phyloP scores from a whole-genome alignment of 1,140 invertebrate genomes.

The Caenorhabditis elegans region DNA sequence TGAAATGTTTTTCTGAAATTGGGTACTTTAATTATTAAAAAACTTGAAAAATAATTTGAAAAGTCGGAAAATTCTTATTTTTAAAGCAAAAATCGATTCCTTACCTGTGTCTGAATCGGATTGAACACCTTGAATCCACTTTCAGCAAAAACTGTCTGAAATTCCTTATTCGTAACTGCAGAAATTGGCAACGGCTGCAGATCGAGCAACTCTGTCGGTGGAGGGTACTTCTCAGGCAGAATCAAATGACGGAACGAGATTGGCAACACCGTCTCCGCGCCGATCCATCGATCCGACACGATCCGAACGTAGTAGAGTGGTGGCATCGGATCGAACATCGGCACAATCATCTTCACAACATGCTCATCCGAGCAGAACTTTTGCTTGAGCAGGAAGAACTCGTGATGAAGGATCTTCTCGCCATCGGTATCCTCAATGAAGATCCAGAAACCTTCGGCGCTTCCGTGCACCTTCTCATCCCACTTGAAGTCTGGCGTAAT shows the following conservation, averaged over 20 bases:
- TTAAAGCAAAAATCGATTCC: slow-evolving; percentile 58
- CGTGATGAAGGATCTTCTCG: slow-evolving; percentile 88
- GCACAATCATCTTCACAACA: slow-evolving; percentile 94
- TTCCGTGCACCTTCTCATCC: slow-evolving; percentile 94
- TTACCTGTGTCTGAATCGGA: slow-evolving; percentile 90
- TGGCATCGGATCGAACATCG: slow-evolving; percentile 94
- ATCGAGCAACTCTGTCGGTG: slow-evolving; percentile 95
- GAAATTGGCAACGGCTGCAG: slow-evolving; percentile 88
- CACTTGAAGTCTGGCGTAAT: slow-evolving; percentile 99
- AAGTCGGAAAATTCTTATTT: not conserved
- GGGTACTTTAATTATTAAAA: no score
- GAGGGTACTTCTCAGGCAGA: slow-evolving; percentile 94
- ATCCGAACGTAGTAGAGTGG: slow-evolving; percentile 92
- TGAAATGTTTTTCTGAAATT: not conserved
- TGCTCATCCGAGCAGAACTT: slow-evolving; percentile 94
- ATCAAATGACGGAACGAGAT: slow-evolving; percentile 96
- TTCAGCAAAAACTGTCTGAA: slow-evolving; percentile 81
- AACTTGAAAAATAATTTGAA: no score
- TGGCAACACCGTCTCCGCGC: slow-evolving; percentile 87
- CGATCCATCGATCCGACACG: slow-evolving; percentile 72
- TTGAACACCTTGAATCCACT: slow-evolving; percentile 88
- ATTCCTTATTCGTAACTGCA: slow-evolving; percentile 77
- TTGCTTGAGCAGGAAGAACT: slow-evolving; percentile 92
- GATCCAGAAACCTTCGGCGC: slow-evolving; percentile 97
- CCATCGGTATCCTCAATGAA: slow-evolving; percentile 96